These are phyloP conservation scores for Buceros bicornis DNA, from an alignment of 2,797 vertebrate genomes.

Conservation along the genomic window DNA sequence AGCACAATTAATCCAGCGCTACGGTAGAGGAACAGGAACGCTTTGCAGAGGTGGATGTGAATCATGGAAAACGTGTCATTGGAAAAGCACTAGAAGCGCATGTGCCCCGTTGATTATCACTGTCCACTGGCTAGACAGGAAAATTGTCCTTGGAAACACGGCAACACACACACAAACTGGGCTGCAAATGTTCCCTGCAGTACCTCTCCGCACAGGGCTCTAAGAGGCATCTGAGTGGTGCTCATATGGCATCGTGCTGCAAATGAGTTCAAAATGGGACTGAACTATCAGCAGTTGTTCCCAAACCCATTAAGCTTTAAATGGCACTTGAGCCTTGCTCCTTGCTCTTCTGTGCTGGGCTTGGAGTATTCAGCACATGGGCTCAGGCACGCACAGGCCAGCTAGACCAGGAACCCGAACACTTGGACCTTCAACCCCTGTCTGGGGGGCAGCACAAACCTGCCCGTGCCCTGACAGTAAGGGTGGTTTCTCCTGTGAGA, in stretches of 20 bases:
- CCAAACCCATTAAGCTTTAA: neutral
- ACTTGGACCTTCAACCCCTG: neutral
- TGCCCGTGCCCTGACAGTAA: fast-evolving
- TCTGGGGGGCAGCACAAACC: neutral
- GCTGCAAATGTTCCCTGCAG: neutral
- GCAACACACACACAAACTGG: neutral
- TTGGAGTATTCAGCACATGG: neutral
- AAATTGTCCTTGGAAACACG: neutral
- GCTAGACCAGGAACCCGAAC: neutral
- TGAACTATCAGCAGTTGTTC: neutral
- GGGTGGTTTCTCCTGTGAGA: neutral
- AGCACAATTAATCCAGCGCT: neutral
- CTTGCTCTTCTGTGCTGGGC: neutral
- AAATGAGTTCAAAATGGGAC: neutral
- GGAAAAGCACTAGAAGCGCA: neutral
- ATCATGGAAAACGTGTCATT: neutral
- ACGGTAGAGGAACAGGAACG: fast-evolving
- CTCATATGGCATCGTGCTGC: fast-evolving
- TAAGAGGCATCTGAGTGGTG: neutral
- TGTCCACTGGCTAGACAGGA: neutral
- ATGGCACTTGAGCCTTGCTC: neutral
- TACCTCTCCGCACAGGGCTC: neutral
- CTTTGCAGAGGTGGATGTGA: fast-evolving
- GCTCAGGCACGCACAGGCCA: fast-evolving
- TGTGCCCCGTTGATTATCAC: neutral